Percentiles rank a stretch among this genome's conserved stretches.
Conservation (phyloP, 1,140 invertebrate species). For the Brachionus sp. region DNA sequence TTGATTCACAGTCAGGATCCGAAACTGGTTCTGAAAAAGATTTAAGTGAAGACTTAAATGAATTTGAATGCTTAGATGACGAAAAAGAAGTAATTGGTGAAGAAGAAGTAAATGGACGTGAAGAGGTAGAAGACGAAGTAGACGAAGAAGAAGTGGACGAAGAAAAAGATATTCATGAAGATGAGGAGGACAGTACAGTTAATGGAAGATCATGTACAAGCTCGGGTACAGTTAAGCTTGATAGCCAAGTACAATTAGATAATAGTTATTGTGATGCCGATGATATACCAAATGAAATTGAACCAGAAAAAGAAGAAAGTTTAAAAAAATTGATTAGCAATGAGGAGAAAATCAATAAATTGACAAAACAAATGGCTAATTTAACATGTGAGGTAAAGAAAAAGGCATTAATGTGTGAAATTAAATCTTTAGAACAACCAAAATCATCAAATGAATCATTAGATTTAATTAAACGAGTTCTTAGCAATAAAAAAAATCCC, state of each 20-base stretch:
- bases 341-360: background rate
- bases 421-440: background rate
- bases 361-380: constrained; percentile 5
- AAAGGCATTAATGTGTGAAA: background rate
- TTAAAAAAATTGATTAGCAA: background rate
- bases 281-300: background rate
- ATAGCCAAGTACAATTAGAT: background rate
- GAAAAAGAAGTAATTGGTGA: too few species aligned
- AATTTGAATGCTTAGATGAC: too few species aligned
- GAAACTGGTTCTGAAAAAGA: too few species aligned
- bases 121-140: too few species aligned
- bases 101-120: too few species aligned
- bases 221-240: background rate
- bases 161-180: background rate
- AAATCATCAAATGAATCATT: background rate
- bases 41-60: too few species aligned
- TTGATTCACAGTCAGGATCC: too few species aligned
- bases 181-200: background rate
- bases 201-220: background rate
- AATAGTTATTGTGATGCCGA: constrained; percentile 11
- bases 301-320: background rate
- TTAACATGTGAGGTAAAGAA: constrained; percentile 6
- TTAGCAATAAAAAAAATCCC: background rate
- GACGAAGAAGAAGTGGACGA: background rate
- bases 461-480: background rate